Conservation (phyloP, 2,888 invertebrate species). For the Rotaria macrura region DNA sequence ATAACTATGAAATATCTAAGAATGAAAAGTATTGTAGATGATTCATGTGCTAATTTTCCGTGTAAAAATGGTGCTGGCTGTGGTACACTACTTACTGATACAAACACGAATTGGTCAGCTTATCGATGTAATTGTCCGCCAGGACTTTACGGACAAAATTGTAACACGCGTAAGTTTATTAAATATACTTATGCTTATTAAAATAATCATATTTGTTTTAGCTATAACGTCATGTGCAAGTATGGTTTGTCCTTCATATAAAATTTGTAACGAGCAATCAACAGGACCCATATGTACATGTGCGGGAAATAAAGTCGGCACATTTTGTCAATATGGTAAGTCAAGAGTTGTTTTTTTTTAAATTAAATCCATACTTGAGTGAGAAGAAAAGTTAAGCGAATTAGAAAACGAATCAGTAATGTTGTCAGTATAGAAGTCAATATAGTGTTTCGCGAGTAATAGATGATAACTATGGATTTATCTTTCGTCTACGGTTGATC, state of each 20-base stretch:
- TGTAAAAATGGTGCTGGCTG: constrained; percentile 4
- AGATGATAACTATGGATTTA: too few species aligned
- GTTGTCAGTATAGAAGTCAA: too few species aligned
- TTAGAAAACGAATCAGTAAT: too few species aligned
- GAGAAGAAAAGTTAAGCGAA: not conserved
- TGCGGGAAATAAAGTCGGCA: not conserved
- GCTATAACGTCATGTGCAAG: not conserved
- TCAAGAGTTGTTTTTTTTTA: not conserved
- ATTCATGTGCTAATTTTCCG: not conserved
- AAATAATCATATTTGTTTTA: not conserved
- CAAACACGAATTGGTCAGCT: not conserved
- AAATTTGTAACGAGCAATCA: constrained; percentile 12
- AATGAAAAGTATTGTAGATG: not conserved
- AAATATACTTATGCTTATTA: not conserved
- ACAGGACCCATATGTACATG: constrained; percentile 3
- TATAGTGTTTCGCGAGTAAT: too few species aligned
- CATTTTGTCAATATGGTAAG: constrained; percentile 13
- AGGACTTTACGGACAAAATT: constrained; percentile 19
- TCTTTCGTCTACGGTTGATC: too few species aligned
- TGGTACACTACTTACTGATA: not conserved
- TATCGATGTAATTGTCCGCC: constrained; percentile 21
- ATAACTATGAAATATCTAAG: not conserved
- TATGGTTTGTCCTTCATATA: not conserved
- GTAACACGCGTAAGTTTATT: not conserved
- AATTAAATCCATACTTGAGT: not conserved